Percentiles rank a stretch among this genome's conserved stretches.
These are phyloP conservation scores for Nyctibius bracteatus DNA, from an alignment of 2,113 vertebrate species.

Conservation along the genomic window DNA sequence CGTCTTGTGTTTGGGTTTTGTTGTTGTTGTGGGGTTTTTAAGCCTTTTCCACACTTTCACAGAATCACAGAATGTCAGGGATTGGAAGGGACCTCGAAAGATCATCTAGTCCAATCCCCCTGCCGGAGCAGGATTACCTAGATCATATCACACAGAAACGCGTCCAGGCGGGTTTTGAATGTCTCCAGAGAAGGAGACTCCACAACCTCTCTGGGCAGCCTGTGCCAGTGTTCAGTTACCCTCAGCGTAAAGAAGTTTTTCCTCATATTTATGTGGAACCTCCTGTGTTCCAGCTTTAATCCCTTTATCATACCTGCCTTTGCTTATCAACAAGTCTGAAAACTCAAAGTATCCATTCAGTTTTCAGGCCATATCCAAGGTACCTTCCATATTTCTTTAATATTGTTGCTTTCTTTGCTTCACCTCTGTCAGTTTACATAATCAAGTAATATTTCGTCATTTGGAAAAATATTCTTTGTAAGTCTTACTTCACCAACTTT, in stretches of 20 bases:
- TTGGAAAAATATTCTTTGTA: background rate
- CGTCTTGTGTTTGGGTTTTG: background rate
- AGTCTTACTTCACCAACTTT: background rate
- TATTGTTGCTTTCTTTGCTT: background rate
- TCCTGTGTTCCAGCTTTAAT: no score
- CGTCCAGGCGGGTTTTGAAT: no score
- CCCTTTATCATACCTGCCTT: background rate
- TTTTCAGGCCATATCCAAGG: background rate
- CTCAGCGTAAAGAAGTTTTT: no score
- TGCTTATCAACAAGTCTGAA: background rate
- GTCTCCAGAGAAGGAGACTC: no score
- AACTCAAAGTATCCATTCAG: background rate
- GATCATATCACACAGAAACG: no score
- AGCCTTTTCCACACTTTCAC: background rate
- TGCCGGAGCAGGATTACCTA: no score
- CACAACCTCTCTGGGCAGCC: no score
- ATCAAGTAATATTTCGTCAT: background rate
- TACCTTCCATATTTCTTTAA: background rate
- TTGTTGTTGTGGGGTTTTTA: background rate
- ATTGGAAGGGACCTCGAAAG: no score
- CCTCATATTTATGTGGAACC: no score
- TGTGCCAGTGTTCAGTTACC: no score
- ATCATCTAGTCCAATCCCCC: no score
- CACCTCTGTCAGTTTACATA: background rate
- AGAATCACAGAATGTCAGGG: no score